Base-by-base conservation (phyloP, 2,113 vertebrate species). In the Erythrocercus mccallii region DNA sequence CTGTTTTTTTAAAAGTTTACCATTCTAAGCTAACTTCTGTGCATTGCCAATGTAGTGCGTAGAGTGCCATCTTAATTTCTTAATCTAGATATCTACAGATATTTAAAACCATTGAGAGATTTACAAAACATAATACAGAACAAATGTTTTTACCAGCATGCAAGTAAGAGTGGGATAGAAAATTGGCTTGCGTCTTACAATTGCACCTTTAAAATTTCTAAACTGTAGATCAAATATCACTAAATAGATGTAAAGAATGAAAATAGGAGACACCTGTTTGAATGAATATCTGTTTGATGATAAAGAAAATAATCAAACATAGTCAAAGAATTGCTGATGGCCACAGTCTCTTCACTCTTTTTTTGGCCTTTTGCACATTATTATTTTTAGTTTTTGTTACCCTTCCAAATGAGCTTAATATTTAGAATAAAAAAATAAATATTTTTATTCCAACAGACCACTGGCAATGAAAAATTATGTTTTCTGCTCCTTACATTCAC, bases 291-390 rank as follows among this genome's bases (percentile, higher is more conserved):
- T 42, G 16, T 61, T 71, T 86, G 30, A 15, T 76, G 30, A 40
- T 28, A 5, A 83, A 90, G 28, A 82, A 90, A 66, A 48, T 40
- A 72, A 50, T 62, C 15, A 77, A 64, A 44, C 1, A 21, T 17
- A 40, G 22, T n/a, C 28, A 76, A 76, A 35, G 5, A 80, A 92
- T 4, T 80, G 37, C 12, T 50, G 31, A 68, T 40, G 30, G 24
- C 15, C 1, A 0, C 8, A 35, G 22, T 16, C 13, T 70, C 37
- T 38, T 68, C 25, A 17, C 5, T 21, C 2, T 35, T 23, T 48
- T 48, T 54, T 54, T 48, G 15, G 15, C 4, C 6, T 3, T 25
- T 48, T 44, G 12, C 1, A 1, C 0, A 0, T 18, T 47, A 11
- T 12, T 24, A 7, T 25, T 47, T 71, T 64, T n/a, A 18, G 8